Evolutionary conservation across 1,140 invertebrate species (phyloP), one percentile per base, ranked within the genome.

Genomic region (Ceratina australensis): DNA sequence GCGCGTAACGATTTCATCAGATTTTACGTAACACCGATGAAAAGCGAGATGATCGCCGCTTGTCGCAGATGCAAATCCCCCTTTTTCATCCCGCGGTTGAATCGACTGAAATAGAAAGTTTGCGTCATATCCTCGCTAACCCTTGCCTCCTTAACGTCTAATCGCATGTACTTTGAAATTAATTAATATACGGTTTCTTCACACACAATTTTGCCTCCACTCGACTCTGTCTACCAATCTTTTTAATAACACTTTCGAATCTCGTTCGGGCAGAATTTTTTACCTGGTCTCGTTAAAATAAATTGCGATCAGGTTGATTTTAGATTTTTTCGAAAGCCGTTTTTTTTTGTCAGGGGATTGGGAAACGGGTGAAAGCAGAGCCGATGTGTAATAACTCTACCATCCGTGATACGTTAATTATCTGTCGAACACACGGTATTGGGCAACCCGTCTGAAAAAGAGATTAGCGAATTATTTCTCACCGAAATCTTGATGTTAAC

Each of bases 1-100:
- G 52, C 57, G 22, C 49, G 47, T 72, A 80, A 84, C 20, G 67
- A 77, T 84, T 84, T 84, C 82, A 60, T 84, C 82, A 78, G 50
- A 3, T 42, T 83, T 84, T 83, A 83, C 78, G 65, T 77, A 81
- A 82, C 47, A 61, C 28, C 49, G 59, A 54, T 22, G 22, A 42
- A 54, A 52, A 20, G 0, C 24, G 42, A 47, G n/a, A 68, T 50
- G 50, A 57, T 22, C n/a, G 16, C 20, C 10, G 8, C 7, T 42
- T 20, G 15, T 52, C 60, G 3, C 12, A 7, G 56, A 33, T 42
- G 42, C 47, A 2, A 57, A 20, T 49, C 66, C 18, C 2, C 49
- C 76, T 64, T 64, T 20, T 28, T 1, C 50, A 42, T 13, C 20
- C 0, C 1, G 20, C 0, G 4, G n/a, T 18, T 49, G 1, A 28